A percentile compares a stretch with the other conserved stretches of the same genome.
These are phyloP conservation scores for Mythimna loreyi DNA, from an alignment of 2,888 invertebrate genomes.

Conservation along the genomic window DNA sequence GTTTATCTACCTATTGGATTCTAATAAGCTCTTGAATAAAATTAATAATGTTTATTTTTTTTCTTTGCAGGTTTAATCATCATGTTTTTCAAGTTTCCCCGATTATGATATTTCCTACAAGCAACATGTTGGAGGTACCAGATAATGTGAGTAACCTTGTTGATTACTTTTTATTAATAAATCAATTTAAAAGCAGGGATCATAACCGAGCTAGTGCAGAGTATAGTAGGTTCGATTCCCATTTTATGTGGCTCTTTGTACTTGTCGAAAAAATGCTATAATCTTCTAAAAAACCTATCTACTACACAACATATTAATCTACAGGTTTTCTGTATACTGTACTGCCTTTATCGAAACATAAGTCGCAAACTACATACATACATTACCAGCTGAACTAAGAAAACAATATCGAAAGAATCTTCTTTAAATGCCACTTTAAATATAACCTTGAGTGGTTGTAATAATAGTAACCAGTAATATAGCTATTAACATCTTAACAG, in stretches of 20 bases:
- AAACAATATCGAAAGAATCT: not conserved
- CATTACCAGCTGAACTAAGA: not conserved
- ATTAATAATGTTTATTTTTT: conserved; percentile 1
- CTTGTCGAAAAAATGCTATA: too few species aligned
- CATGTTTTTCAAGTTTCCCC: conserved; percentile 63
- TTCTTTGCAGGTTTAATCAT: conserved; percentile 72
- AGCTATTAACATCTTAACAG: not conserved
- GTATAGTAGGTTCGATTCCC: too few species aligned
- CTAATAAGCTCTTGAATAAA: not conserved
- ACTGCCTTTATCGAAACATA: not conserved
- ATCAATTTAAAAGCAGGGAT: too few species aligned
- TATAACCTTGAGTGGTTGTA: conserved; percentile 48
- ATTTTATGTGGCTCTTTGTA: too few species aligned
- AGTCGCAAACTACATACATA: not conserved
- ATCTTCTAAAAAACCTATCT: too few species aligned
- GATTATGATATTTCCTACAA: conserved; percentile 68
- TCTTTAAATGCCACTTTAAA: not conserved
- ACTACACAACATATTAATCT: too few species aligned
- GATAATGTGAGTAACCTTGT: conserved; percentile 81
- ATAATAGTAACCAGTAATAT: conserved; percentile 38
- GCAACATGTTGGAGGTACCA: conserved; percentile 81
- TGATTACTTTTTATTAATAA: not conserved
- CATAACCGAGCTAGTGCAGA: too few species aligned
- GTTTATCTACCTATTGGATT: too few species aligned
- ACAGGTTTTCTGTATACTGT: not conserved